Evolutionary conservation across 2,888 invertebrate genomes (phyloP), one percentile per base, ranked within the genome.

Genomic region (Drosophila seclusa): DNA sequence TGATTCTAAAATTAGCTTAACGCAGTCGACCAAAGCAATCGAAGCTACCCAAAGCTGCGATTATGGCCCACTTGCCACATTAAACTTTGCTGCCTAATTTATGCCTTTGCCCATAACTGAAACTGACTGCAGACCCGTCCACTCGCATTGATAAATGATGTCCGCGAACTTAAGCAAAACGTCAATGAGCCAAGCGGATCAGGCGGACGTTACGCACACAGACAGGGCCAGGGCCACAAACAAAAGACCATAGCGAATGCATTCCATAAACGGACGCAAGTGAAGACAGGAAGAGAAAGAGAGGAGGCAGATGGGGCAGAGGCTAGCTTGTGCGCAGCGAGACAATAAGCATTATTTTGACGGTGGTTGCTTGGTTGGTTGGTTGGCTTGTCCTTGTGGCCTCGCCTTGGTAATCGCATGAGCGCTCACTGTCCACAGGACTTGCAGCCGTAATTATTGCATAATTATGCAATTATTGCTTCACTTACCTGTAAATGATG

Each of bases 1-100:
- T 83, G 80, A 89, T 87, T 87, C 82, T 77, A 75, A 84, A 89
- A 82, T 89, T 84, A 84, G 73, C 73, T 69, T 42, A 78, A 62
- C 69, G 68, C 80, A 68, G 13, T 45, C 66, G 59, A 55, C 69
- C 68, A 66, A 36, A 34, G 67, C 73, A 58, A 31, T 38, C 36
- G 40, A 49, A 11, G 50, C 60, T 55, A 52, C 70, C 57, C 83
- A 69, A 53, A 68, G 53, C 78, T 70, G 59, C 79, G 89, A 89
- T 84, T 84, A 88, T 69, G 58, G 59, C 16, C 34, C 58, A 32
- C 65, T 45, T 68, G 62, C 45, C 71, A 70, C 65, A 82, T 87
- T 79, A 76, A 78, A 80, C 80, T 86, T 24, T 69, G 89, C 45
- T 11, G 11, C 53, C 82, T 72, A 86, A 86, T 83, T 82, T 77